These are phyloP conservation scores for Papilio dardanus DNA, from an alignment of 1,140 invertebrate species.

Conservation along the genomic window DNA sequence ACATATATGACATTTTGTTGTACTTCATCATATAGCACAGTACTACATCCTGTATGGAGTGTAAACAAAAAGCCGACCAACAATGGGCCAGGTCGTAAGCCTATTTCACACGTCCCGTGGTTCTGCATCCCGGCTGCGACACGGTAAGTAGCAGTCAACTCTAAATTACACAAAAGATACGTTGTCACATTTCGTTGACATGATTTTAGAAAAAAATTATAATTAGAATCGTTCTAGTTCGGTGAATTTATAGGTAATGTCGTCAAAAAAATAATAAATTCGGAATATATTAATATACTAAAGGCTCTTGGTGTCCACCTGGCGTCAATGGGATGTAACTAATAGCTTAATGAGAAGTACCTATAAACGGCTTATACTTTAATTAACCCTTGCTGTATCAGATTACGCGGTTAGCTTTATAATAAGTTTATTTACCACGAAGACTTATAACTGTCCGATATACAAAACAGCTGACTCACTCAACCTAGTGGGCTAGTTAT, in stretches of 20 bases:
- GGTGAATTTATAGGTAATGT: too few relatives aligned
- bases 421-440: slow-evolving; percentile 11
- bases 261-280: neutral
- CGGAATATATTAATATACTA: neutral
- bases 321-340: neutral
- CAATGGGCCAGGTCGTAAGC: slow-evolving; percentile 55
- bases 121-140: slow-evolving; percentile 23
- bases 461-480: neutral
- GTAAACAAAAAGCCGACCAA: slow-evolving; percentile 57
- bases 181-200: neutral
- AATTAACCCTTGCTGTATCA: neutral
- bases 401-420: neutral
- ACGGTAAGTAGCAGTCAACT: slow-evolving; percentile 48
- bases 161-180: neutral
- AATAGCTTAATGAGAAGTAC: slow-evolving; percentile 1
- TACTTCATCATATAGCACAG: neutral
- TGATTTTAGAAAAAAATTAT: neutral
- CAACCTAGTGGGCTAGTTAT: neutral
- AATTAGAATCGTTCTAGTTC: too few relatives aligned
- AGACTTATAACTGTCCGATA: neutral
- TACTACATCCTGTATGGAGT: slow-evolving; percentile 33
- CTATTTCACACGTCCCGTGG: slow-evolving; percentile 56
- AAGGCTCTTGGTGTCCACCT: neutral
- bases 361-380: neutral
- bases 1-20: neutral